These are phyloP conservation scores for Meloidogyne floridensis DNA, from an alignment of 1,140 invertebrate species.

Conservation along the genomic window DNA sequence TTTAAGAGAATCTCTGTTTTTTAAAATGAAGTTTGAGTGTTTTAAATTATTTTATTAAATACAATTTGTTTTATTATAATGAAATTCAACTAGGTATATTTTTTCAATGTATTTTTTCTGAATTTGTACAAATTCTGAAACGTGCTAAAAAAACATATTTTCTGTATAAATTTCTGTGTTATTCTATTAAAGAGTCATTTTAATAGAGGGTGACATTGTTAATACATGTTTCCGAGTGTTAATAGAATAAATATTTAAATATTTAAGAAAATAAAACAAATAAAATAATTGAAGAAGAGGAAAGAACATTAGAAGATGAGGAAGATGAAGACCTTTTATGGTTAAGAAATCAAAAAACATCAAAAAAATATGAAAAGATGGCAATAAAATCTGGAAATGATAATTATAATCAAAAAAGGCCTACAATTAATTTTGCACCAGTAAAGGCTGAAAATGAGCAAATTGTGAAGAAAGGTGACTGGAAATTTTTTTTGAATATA, in stretches of 20 bases:
- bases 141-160: too few species aligned
- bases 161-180: too few species aligned
- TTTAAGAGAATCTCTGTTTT: not conserved
- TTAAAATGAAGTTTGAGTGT: too few species aligned
- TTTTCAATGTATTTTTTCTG: too few species aligned
- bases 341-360: not conserved
- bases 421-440: constrained; percentile 24
- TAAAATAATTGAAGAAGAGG: not conserved
- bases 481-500: too few species aligned
- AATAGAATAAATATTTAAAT: not conserved
- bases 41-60: too few species aligned
- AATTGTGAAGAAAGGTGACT: not conserved
- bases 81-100: too few species aligned
- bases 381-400: not conserved
- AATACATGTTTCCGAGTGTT: too few species aligned
- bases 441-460: constrained; percentile 14
- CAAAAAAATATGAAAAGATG: not conserved
- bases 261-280: constrained; percentile 4
- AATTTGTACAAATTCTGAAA: too few species aligned
- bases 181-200: too few species aligned
- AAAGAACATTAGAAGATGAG: not conserved
- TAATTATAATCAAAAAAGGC: constrained; percentile 17
- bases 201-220: too few species aligned
- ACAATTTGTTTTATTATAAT: too few species aligned
- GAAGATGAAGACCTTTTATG: constrained; percentile 7